These are phyloP conservation scores for Actinia equina DNA, from an alignment of 64 coral and sea anemone genomes.

Conservation along the genomic window DNA sequence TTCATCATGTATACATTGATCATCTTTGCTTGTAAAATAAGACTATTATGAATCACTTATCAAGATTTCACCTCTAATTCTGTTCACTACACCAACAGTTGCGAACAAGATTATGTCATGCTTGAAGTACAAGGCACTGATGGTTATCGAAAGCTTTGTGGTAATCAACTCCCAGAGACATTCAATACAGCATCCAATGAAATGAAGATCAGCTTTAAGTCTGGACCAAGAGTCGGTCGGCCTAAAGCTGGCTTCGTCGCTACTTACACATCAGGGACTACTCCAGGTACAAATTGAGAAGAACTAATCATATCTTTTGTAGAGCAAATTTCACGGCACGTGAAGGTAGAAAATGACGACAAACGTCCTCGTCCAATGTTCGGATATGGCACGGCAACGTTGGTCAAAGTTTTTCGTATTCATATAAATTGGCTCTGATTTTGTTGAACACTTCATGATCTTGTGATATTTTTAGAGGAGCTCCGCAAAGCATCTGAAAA, in stretches of 20 bases:
- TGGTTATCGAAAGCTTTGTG: slow-evolving; percentile 66
- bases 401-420: too few species aligned
- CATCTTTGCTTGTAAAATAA: too few species aligned
- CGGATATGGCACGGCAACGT: too few species aligned
- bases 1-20: too few species aligned
- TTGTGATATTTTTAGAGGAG: slow-evolving; percentile 48
- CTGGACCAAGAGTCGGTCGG: slow-evolving; percentile 60
- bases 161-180: slow-evolving; percentile 61
- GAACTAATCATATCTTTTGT: neutral
- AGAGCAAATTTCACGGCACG: too few species aligned
- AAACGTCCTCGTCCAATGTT: too few species aligned
- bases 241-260: slow-evolving; percentile 91
- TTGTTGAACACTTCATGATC: neutral
- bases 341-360: too few species aligned
- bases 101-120: slow-evolving; percentile 82
- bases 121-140: slow-evolving; percentile 63
- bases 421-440: too few species aligned
- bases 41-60: neutral
- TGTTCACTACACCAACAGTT: slow-evolving; percentile 21
- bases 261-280: slow-evolving; percentile 86
- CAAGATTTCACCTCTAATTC: neutral
- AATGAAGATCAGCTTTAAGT: slow-evolving; percentile 80
- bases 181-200: slow-evolving; percentile 76
- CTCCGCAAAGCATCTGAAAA: slow-evolving; percentile 51
- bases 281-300: slow-evolving; percentile 61